A percentile compares a stretch with the other conserved stretches of the same genome.
Evolutionary conservation across 2,113 vertebrate species (phyloP).

Genomic region (Myrmecobius fasciatus): DNA sequence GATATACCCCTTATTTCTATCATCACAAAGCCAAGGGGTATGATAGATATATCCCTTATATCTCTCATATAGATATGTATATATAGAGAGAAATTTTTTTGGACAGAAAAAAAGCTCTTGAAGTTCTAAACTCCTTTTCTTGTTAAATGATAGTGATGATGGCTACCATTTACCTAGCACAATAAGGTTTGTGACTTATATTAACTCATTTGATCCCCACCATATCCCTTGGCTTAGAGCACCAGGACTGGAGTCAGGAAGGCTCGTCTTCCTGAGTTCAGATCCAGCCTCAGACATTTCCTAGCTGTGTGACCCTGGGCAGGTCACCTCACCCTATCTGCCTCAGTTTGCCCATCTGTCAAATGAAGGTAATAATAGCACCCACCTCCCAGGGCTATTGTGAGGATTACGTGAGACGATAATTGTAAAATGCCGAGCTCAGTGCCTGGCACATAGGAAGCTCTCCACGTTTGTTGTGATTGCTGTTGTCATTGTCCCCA

Average conservation of each 20-base stretch:
- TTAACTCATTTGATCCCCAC: not conserved
- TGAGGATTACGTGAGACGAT: too few relatives aligned
- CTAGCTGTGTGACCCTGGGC: not conserved
- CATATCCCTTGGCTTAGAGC: not conserved
- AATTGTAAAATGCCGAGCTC: not conserved
- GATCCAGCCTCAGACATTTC: not conserved
- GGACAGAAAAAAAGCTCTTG: slow-evolving; percentile 24
- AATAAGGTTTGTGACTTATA: not conserved
- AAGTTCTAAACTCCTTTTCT: not conserved
- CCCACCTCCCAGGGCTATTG: not conserved
- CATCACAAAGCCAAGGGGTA: too few relatives aligned
- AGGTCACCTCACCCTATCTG: not conserved
- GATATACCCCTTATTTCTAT: too few relatives aligned
- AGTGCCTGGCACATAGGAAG: too few relatives aligned
- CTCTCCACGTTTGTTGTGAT: not conserved
- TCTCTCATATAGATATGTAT: too few relatives aligned
- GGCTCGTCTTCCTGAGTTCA: not conserved
- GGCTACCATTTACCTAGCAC: too few relatives aligned
- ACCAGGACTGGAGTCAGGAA: not conserved
- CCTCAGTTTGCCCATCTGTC: not conserved
- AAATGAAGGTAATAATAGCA: too few relatives aligned
- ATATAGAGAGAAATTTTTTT: too few relatives aligned
- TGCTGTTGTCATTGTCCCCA: not conserved
- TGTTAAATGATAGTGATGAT: not conserved
- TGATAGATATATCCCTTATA: too few relatives aligned